Evolutionary conservation across 2,797 vertebrate genomes (phyloP), one percentile per base, ranked within the genome.

Genomic region (Dendrocincla tyrannina): DNA sequence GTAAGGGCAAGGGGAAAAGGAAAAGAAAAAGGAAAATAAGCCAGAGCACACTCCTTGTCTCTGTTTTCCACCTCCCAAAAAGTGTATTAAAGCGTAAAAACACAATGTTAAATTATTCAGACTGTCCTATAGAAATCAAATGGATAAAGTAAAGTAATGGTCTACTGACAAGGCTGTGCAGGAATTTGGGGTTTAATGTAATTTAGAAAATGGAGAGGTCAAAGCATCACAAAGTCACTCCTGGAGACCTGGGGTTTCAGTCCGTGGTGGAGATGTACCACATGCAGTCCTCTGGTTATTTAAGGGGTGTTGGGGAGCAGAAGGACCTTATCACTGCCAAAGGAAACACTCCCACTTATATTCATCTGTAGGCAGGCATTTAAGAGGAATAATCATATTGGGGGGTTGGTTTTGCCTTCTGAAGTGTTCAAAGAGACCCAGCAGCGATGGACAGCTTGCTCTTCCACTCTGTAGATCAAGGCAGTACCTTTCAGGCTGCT

Each of bases 211-310:
- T 5, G 42, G 33, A 7, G 49, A 24, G 20, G 17, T 28, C 2
- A 33, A 23, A 39, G 23, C 11, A 8, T 32, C 32, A 2, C 22
- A 2, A 23, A 33, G n/a, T 58, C 28, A 6, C 27, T 70, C 42
- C 19, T 63, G 44, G 50, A 39, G 17, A 17, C 17, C 8, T 2
- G 0, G 7, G 7, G 11, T 44, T 9, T 47, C 14, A 0, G 55
- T 28, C 39, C 1, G 0, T 19, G 1, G 16, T 6, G 32, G 44
- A 39, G 59, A 30, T 0, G 0, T 23, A 4, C 10, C 19, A 9
- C 11, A 4, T 1, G 17, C 42, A 19, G 35, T 39, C 6, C 7
- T 75, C 37, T 32, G 59, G 5, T 33, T 72, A 13, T 37, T 70
- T 50, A 46, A 19, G 39, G 6, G 13, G 49, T 32, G 11, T 10